Percentiles rank a stretch among this genome's conserved stretches.
Evolutionary conservation across 2,113 vertebrate species (phyloP).

Genomic region (Gymnocephalus cernua): DNA sequence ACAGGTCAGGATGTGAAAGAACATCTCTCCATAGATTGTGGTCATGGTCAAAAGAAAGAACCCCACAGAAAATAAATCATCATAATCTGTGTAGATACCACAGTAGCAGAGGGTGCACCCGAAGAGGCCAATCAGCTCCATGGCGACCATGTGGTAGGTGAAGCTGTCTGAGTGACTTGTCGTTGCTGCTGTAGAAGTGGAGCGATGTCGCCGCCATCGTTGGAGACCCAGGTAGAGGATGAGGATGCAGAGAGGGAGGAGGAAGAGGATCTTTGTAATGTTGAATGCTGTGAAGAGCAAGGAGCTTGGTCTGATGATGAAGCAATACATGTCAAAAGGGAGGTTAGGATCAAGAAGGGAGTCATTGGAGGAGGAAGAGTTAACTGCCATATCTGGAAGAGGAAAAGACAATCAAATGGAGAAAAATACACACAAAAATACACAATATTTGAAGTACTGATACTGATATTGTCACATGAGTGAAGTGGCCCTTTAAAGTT

Average conservation of each 20-base stretch:
- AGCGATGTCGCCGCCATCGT: background rate
- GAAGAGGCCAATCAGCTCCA: conserved; percentile 1
- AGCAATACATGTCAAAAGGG: background rate
- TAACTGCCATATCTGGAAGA: background rate
- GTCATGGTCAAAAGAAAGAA: too few species aligned
- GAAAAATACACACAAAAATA: too few species aligned
- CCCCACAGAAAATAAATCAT: too few species aligned
- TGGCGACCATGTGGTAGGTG: background rate
- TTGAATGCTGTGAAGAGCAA: background rate
- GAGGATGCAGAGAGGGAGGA: conserved; percentile 12
- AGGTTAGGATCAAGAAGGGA: background rate
- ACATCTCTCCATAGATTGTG: too few species aligned
- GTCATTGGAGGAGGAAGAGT: conserved; percentile 3
- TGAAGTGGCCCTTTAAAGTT: too few species aligned
- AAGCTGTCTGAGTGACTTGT: conserved; percentile 4
- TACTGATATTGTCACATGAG: too few species aligned
- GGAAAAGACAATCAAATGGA: too few species aligned
- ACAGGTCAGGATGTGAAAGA: too few species aligned
- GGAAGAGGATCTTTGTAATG: too few species aligned
- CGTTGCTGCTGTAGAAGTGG: too few species aligned
- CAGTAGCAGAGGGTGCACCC: background rate
- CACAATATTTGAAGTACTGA: too few species aligned
- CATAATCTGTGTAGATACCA: background rate
- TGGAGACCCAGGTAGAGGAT: background rate
- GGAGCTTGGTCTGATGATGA: background rate